Evolutionary conservation across 1,140 invertebrate genomes (phyloP), one percentile per base, ranked within the genome.

Genomic region (Proctacanthus coquilletti): DNA sequence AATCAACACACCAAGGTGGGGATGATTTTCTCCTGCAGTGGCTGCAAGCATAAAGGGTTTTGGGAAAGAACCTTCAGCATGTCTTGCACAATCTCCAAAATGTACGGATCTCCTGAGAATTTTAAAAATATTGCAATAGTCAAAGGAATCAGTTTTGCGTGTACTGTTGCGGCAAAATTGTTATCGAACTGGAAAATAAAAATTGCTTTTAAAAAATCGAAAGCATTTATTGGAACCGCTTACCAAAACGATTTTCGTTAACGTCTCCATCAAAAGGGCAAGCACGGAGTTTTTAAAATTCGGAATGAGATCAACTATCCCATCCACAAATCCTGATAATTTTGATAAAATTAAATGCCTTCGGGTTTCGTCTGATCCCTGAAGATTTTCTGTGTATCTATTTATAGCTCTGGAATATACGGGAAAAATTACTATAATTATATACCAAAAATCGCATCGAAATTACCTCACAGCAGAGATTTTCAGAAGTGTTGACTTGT

Each of bases 101-200:
- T 64, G 25, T 71, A 66, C 9, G 74, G 78, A 60, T 84, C 80
- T 61, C 64, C 60, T 43, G 68, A 59, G 43, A 65, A 76, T 53
- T 82, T 82, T 0, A 84, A 59, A 50, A 84, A 82, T 1, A 77
- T 69, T 13, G 77, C 77, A 42, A 84, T 77, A 5, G 74, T 70
- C 21, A 84, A 49, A 2, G 80, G 75, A 31, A 72, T 72, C 4
- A 84, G 65, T 60, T 79, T 80, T 13, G 52, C 61, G 48, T 81
- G 77, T 14, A 71, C 60, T 10, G 68, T 66, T 18, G 70, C 72
- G 4, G 80, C 80, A 49, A 82, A 80, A 20, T 65, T 60, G 31
- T 70, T 61, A 60, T 85, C 78, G 34, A 84, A 60, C 67, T 77
- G 48, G 21, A 48, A 54, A 45, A 13, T 21, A 41, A 44, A 38